Percentiles rank a stretch among this genome's conserved stretches.
Evolutionary conservation across 2,888 invertebrate species (phyloP).

Genomic region (Bembecia ichneumoniformis): DNA sequence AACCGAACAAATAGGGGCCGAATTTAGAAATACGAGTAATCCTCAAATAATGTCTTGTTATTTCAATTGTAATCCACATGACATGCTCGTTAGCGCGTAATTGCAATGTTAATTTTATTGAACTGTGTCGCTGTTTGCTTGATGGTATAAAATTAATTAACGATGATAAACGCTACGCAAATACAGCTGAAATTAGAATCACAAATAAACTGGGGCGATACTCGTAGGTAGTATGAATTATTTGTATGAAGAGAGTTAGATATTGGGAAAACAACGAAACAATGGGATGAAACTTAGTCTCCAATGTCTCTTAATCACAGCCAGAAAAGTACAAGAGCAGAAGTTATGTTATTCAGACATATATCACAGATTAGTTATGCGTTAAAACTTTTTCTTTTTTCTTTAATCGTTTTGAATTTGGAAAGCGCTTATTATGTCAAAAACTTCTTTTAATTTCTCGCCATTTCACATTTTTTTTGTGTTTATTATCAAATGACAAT

Average conservation of each 20-base stretch:
- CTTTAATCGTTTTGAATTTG: too few species aligned
- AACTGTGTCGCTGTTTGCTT: slow-evolving; percentile 1
- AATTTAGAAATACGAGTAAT: slow-evolving; percentile 11
- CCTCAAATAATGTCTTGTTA: slow-evolving; percentile 6
- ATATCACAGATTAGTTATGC: too few species aligned
- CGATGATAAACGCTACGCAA: slow-evolving; percentile 1
- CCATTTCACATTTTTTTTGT: too few species aligned
- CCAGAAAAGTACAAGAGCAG: too few species aligned
- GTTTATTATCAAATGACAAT: too few species aligned
- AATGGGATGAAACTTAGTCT: too few species aligned
- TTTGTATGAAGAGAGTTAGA: too few species aligned
- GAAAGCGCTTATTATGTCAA: too few species aligned
- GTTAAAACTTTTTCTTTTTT: too few species aligned
- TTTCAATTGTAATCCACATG: slow-evolving; percentile 10
- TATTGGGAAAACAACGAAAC: too few species aligned
- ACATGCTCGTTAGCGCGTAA: slow-evolving; percentile 10
- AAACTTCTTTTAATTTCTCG: too few species aligned
- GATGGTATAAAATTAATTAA: slow-evolving; percentile 5
- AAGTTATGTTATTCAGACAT: too few species aligned
- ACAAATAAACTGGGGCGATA: not conserved
- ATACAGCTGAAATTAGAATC: not conserved
- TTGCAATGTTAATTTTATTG: slow-evolving; percentile 6
- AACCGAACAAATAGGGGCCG: slow-evolving; percentile 22
- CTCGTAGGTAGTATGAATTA: not conserved
- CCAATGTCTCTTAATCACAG: not conserved